Percentiles rank a stretch among this genome's conserved stretches.
Conservation (phyloP, 2,797 vertebrate genomes). For the Parambassis ranga region DNA sequence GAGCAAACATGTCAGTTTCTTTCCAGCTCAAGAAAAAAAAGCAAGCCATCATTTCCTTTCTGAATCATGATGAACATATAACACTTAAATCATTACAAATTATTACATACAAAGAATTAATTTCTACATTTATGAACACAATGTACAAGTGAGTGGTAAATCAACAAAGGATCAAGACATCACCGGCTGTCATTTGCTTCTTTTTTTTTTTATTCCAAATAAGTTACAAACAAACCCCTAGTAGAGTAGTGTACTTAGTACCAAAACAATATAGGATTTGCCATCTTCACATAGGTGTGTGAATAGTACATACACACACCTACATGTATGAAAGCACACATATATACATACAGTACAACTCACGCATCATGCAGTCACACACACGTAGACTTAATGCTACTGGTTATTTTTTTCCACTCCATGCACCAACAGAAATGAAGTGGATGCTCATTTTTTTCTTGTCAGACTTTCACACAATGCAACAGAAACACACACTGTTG, state of each 20-base stretch:
- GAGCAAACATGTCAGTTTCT: constrained; percentile 39
- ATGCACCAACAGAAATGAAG: constrained; percentile 7
- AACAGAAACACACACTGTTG: constrained; percentile 49
- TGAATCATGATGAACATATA: constrained; percentile 32
- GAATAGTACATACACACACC: constrained; percentile 45
- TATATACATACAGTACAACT: constrained; percentile 71
- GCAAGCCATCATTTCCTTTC: constrained; percentile 11
- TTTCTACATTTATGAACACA: constrained; percentile 74
- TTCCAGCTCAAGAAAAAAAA: constrained; percentile 32
- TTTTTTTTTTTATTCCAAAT: constrained; percentile 73
- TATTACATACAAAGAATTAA: constrained; percentile 50
- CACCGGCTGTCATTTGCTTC: constrained; percentile 72
- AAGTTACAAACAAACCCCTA: constrained; percentile 84
- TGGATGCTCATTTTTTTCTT: constrained; percentile 19
- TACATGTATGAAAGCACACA: constrained; percentile 53
- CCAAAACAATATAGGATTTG: constrained; percentile 87
- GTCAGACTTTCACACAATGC: constrained; percentile 8
- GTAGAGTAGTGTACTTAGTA: constrained; percentile 90
- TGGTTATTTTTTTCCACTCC: constrained; percentile 24
- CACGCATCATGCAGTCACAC: constrained; percentile 72
- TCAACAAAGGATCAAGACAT: constrained; percentile 81
- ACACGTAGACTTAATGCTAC: constrained; percentile 44
- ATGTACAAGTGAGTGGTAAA: constrained; percentile 75
- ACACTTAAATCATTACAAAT: constrained; percentile 61
- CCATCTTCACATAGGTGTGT: constrained; percentile 73